Evolutionary conservation across 2,888 invertebrate species (phyloP).

Genomic region (Ectobius pallidus): DNA sequence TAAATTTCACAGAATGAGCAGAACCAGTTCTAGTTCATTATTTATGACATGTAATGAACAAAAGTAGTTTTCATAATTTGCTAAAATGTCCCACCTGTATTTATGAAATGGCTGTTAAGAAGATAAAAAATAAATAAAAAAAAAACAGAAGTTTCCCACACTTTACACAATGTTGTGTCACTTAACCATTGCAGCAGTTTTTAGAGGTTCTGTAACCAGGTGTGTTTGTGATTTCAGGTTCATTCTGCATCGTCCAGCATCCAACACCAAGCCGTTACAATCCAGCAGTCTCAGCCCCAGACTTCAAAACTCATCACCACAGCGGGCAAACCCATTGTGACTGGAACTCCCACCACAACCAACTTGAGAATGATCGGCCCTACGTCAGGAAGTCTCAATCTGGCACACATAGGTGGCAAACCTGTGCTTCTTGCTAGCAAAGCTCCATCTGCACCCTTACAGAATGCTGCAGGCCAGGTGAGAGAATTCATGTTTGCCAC

Average conservation of each 20-base stretch:
- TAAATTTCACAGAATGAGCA: too few species aligned
- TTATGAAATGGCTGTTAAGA: too few species aligned
- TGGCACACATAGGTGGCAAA: constrained; percentile 63
- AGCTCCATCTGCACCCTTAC: constrained; percentile 46
- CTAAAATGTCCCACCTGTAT: too few species aligned
- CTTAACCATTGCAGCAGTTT: too few species aligned
- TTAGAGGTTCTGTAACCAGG: too few species aligned
- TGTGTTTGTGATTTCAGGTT: not conserved
- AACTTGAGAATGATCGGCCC: constrained; percentile 59
- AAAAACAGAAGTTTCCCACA: too few species aligned
- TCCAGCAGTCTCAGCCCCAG: constrained; percentile 15
- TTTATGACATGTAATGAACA: too few species aligned
- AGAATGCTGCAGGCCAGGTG: constrained; percentile 38
- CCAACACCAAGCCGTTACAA: not conserved
- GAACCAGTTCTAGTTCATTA: too few species aligned
- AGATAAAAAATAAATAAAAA: too few species aligned
- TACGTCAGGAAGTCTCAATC: constrained; percentile 53
- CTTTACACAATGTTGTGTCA: too few species aligned
- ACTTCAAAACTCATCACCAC: constrained; percentile 28
- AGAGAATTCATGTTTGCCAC: too few species aligned
- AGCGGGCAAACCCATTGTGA: constrained; percentile 26
- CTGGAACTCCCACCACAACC: constrained; percentile 42
- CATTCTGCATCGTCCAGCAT: not conserved
- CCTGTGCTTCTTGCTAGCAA: constrained; percentile 62
- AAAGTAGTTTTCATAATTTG: too few species aligned